Conservation (phyloP, 37 sponge, comb jelly and placozoan species). For the Chondrosia reniformis region DNA sequence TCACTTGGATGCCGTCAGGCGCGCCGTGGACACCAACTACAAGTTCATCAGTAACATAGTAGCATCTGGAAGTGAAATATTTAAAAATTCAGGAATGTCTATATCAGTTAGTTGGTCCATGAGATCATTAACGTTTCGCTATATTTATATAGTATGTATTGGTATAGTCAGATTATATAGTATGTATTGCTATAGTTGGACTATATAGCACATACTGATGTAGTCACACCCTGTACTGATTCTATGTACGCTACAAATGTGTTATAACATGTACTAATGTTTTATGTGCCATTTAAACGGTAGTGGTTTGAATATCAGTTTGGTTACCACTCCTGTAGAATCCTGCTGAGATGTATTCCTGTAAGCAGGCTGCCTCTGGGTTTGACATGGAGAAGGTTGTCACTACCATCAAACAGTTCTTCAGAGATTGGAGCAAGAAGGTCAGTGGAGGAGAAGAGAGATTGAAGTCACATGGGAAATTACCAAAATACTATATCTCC, state of each 20-base stretch:
- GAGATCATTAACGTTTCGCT: not conserved
- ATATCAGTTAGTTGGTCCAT: not conserved
- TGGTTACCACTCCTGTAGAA: not conserved
- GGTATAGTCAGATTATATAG: not conserved
- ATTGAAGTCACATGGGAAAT: too few relatives aligned
- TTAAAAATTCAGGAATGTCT: conserved; percentile 53
- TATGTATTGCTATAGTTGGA: too few relatives aligned
- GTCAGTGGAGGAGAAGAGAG: too few relatives aligned
- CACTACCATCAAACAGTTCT: conserved; percentile 96
- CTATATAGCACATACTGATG: too few relatives aligned
- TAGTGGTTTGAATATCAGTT: not conserved
- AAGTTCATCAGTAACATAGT: conserved; percentile 68
- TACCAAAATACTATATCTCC: too few relatives aligned
- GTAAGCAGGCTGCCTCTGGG: conserved; percentile 27
- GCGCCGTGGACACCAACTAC: conserved; percentile 66
- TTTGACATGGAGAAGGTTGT: conserved; percentile 83
- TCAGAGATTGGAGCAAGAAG: conserved; percentile 93
- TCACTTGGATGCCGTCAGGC: conserved; percentile 33
- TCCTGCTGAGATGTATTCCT: not conserved
- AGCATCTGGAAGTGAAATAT: conserved; percentile 53
- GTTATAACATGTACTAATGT: too few relatives aligned
- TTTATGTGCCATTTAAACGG: too few relatives aligned
- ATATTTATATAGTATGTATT: not conserved
- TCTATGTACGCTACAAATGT: too few relatives aligned
- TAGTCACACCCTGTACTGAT: too few relatives aligned